These are phyloP conservation scores for Ormyrus nitidulus DNA, from an alignment of 2,888 invertebrate genomes.

Conservation along the genomic window DNA sequence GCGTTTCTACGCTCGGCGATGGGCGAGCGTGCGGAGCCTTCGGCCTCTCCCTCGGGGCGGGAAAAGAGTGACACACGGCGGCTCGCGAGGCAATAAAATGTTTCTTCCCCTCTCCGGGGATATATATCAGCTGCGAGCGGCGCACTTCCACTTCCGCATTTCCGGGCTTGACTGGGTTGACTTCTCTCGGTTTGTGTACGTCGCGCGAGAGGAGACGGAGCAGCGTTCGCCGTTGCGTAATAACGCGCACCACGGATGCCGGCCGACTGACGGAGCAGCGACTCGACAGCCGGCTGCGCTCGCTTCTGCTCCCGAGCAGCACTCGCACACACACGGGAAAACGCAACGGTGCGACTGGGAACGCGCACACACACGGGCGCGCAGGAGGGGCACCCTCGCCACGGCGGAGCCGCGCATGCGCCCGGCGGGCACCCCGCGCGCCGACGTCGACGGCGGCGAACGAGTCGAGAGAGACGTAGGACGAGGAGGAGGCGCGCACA, in stretches of 20 bases:
- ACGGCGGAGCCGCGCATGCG: conserved; percentile 7
- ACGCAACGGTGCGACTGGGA: too few relatives aligned
- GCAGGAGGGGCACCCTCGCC: conserved; percentile 21
- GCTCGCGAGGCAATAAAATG: not conserved
- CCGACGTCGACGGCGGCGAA: not conserved
- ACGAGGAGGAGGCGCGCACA: too few relatives aligned
- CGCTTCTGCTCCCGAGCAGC: not conserved
- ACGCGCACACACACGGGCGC: conserved; percentile 33
- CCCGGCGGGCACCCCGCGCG: not conserved
- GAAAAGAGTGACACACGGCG: not conserved
- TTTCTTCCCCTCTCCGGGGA: not conserved
- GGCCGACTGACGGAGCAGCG: conserved; percentile 63
- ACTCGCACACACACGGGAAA: too few relatives aligned
- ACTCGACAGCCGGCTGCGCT: conserved; percentile 59
- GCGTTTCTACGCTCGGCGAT: not conserved
- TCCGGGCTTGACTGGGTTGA: conserved; percentile 20
- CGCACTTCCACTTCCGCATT: conserved; percentile 48
- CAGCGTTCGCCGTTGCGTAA: not conserved
- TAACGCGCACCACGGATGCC: conserved; percentile 61
- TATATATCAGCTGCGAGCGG: conserved; percentile 47
- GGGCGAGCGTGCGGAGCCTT: not conserved
- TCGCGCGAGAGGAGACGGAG: not conserved
- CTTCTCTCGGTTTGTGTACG: not conserved
- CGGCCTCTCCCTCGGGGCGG: not conserved
- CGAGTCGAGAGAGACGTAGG: too few relatives aligned